phyloP scores from a whole-genome alignment of 2,797 vertebrate species.

The Harpagifer antarcticus region DNA sequence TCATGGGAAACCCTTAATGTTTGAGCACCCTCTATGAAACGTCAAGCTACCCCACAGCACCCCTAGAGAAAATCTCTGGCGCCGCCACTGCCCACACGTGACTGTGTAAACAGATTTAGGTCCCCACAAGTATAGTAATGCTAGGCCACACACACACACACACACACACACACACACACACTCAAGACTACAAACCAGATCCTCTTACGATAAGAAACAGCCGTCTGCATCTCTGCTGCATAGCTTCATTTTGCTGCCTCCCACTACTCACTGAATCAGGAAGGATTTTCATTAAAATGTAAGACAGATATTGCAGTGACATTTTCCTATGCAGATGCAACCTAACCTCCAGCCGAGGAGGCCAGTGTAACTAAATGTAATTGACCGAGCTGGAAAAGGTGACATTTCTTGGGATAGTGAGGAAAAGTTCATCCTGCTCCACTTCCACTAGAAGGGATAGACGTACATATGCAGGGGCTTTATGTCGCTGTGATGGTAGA shows the following conservation, averaged over 20 bases:
- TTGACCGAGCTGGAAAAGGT: conserved; percentile 20
- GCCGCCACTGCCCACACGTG: too few species aligned
- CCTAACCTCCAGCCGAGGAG: conserved; percentile 9
- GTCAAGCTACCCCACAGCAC: too few species aligned
- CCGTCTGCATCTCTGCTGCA: conserved; percentile 4
- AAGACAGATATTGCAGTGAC: conserved; percentile 33
- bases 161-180: neutral
- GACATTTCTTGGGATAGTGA: conserved; percentile 23
- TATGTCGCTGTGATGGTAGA: too few species aligned
- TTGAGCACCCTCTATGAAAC: too few species aligned
- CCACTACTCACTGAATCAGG: neutral
- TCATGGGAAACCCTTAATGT: too few species aligned
- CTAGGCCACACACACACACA: too few species aligned
- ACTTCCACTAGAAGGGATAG: neutral
- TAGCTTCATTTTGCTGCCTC: conserved; percentile 4
- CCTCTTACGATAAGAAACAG: conserved; percentile 44
- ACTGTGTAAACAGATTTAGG: too few species aligned
- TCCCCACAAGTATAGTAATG: too few species aligned
- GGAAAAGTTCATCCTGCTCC: conserved; percentile 16
- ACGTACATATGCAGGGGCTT: neutral
- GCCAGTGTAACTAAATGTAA: conserved; percentile 29
- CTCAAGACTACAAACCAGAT: conserved; percentile 22
- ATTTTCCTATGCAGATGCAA: conserved; percentile 47
- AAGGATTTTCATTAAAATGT: neutral
- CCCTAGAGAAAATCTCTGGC: too few species aligned